A percentile compares a stretch with the other conserved stretches of the same genome.
Evolutionary conservation across 2,113 vertebrate genomes (phyloP).

Genomic region (Tamias sibiricus): DNA sequence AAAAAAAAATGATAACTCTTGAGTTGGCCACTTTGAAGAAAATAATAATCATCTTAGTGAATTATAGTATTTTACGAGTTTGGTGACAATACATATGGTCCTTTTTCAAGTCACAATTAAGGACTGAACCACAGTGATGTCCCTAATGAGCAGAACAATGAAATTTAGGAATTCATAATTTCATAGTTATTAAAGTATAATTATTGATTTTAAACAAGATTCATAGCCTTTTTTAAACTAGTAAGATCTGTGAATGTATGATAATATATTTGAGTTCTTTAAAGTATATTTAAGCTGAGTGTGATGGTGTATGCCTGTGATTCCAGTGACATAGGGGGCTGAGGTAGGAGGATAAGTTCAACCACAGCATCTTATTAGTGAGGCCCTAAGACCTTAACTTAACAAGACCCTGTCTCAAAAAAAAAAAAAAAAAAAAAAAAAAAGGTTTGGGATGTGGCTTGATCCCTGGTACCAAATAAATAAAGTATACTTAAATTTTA

Average conservation of each 20-base stretch:
- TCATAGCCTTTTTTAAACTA: neutral
- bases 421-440: too few species aligned
- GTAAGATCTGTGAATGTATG: neutral
- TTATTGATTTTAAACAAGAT: slow-evolving; percentile 18
- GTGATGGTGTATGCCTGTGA: too few species aligned
- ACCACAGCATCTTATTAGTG: too few species aligned
- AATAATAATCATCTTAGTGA: neutral
- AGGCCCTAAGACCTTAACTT: too few species aligned
- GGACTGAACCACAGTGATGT: neutral
- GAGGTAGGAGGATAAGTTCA: too few species aligned
- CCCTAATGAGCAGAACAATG: neutral
- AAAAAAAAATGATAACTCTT: neutral
- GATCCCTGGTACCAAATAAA: too few species aligned
- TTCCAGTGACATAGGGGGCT: too few species aligned
- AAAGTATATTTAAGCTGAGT: neutral
- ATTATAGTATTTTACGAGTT: neutral
- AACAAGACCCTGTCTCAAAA: too few species aligned
- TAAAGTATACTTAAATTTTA: slow-evolving; percentile 53
- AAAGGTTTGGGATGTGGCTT: too few species aligned
- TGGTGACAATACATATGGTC: neutral
- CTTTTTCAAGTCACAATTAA: neutral
- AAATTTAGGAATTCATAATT: slow-evolving; percentile 17
- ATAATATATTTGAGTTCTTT: slow-evolving; percentile 58
- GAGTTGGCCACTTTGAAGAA: neutral
- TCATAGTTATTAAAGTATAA: neutral